Evolutionary conservation across 2,888 invertebrate genomes (phyloP).

Genomic region (Crocallis elinguaria): DNA sequence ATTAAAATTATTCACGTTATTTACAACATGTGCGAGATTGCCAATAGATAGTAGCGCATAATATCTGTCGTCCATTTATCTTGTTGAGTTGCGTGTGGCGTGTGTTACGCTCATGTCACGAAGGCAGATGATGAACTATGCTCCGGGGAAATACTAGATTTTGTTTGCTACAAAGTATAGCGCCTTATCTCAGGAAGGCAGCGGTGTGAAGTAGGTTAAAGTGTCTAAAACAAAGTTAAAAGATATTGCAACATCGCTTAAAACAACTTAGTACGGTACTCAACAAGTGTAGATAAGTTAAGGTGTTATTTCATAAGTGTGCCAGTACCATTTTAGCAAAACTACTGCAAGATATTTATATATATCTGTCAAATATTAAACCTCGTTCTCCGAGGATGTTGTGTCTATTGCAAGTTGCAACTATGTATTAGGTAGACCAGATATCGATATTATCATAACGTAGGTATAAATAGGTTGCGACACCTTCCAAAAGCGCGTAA

Average conservation of each 20-base stretch:
- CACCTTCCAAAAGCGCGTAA: too few species aligned
- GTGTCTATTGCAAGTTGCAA: too few species aligned
- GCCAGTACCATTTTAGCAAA: too few species aligned
- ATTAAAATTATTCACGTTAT: conserved; percentile 66
- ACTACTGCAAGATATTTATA: too few species aligned
- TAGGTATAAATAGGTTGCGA: too few species aligned
- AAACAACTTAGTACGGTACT: conserved; percentile 7
- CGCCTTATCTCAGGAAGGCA: conserved; percentile 28
- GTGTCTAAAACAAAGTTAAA: conserved; percentile 16
- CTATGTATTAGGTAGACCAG: too few species aligned
- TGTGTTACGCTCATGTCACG: conserved; percentile 26
- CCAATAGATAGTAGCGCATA: conserved; percentile 44
- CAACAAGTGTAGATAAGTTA: background rate
- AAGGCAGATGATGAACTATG: conserved; percentile 21
- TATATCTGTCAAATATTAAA: too few species aligned
- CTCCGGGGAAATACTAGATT: conserved; percentile 31
- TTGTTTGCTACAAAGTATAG: conserved; percentile 28
- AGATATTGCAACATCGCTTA: conserved; percentile 23
- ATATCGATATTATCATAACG: too few species aligned
- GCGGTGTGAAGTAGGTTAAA: conserved; percentile 29
- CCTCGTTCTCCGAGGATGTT: too few species aligned
- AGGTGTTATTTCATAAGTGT: background rate
- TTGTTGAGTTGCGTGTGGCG: conserved; percentile 26
- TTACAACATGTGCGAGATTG: conserved; percentile 59
- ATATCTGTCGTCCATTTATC: conserved; percentile 23